Evolutionary conservation across 2,888 invertebrate genomes (phyloP), one percentile per base, ranked within the genome.

Genomic region (Xestobium rufovillosum): DNA sequence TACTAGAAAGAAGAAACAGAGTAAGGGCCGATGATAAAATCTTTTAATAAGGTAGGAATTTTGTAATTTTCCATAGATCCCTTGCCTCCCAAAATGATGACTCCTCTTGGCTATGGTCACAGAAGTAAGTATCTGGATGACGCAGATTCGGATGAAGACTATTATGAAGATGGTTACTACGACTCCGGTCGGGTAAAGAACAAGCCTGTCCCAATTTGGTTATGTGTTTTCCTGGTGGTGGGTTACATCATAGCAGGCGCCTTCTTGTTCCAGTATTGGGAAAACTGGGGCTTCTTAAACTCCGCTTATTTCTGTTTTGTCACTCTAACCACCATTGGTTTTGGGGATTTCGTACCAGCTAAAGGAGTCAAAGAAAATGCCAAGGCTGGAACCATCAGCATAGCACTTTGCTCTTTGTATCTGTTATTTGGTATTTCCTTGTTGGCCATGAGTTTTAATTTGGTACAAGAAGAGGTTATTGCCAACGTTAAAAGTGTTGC

Each of bases 371-470:
- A 45, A 29, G 49, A 56, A 29, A 49, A 53, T 19, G 41, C 17
- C 11, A 38, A 33, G 1, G 66, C 69, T 47, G 65, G 59, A 2
- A 65, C 69, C 36, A 62, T 76, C 47, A 79, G 80, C 48, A 77
- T 95, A 44, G 91, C 91, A 0, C 73, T 92, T 35, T 92, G 91
- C 56, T 91, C 91, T 0, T 68, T 95, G 37, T 96, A 96, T 68
- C 70, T 96, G 44, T 73, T 96, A 27, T 92, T 95, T 62, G 95
- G 95, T 4, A 95, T 95, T 57, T 89, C 94, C 0, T 67, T 95
- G 29, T 68, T 95, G 46, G 94, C 94, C 15, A 96, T 95, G 95
- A 90, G 90, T 54, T 95, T 95, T 67, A 95, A 95, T 71, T 69
- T 95, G 58, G 92, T 95, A 28, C 94, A 92, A 63, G 91, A 91